Percentiles rank a stretch among this genome's conserved stretches.
These are phyloP conservation scores for Sciurus niger DNA, from an alignment of 2,113 vertebrate species.

Conservation along the genomic window DNA sequence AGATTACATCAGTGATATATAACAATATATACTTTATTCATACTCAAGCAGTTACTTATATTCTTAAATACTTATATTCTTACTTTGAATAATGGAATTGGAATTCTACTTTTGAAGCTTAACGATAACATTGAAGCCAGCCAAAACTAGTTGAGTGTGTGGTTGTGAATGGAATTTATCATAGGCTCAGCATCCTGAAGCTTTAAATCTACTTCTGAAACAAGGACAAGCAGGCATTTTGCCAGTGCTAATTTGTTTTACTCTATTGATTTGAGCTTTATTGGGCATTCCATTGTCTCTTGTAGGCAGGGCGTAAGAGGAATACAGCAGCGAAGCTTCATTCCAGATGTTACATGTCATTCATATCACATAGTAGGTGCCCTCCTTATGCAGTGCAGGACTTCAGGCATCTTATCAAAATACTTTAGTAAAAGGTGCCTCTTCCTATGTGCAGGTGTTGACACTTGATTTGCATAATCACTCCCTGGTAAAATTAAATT, in stretches of 20 bases:
- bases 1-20: background rate
- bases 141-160: background rate
- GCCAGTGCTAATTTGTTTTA: background rate
- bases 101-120: slow-evolving; percentile 34
- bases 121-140: background rate
- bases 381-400: background rate
- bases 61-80: background rate
- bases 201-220: slow-evolving; percentile 32
- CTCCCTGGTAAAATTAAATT: background rate
- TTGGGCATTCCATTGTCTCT: slow-evolving; percentile 27
- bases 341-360: background rate
- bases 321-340: background rate
- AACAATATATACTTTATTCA: slow-evolving; percentile 4
- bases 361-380: background rate
- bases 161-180: slow-evolving; percentile 18
- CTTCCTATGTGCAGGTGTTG: background rate
- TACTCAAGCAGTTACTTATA: background rate
- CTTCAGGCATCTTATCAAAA: background rate
- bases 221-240: slow-evolving; percentile 10
- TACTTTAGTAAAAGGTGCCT: background rate
- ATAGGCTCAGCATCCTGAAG: slow-evolving; percentile 1
- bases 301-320: background rate
- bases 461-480: background rate
- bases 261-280: background rate
- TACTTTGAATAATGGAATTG: background rate